These are phyloP conservation scores for Paradoxurus hermaphroditus DNA, from an alignment of 2,113 vertebrate genomes.

Conservation along the genomic window DNA sequence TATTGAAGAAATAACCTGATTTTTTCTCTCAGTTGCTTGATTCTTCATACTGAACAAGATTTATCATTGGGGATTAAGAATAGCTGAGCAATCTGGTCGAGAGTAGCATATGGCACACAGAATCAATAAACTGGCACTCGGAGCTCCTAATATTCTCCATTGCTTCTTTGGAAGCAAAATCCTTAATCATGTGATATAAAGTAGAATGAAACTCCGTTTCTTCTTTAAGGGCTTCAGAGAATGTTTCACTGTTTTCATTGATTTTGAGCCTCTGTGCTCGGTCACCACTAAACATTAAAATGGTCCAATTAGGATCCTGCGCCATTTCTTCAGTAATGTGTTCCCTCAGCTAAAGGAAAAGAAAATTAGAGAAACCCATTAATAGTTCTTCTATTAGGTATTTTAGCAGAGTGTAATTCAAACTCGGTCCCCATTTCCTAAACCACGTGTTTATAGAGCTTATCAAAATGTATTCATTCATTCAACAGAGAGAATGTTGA, in stretches of 20 bases:
- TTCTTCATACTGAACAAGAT: not conserved
- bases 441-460: not conserved
- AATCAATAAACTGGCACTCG: slow-evolving; percentile 79
- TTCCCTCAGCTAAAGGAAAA: slow-evolving; percentile 84
- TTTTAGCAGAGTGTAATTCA: not conserved
- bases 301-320: slow-evolving; percentile 75
- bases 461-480: not conserved
- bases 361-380: not conserved
- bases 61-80: slow-evolving; percentile 71
- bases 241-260: slow-evolving; percentile 81
- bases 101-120: slow-evolving; percentile 86
- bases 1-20: slow-evolving; percentile 27
- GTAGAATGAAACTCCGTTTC: slow-evolving; percentile 91
- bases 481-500: not conserved
- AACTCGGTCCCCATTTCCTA: not conserved
- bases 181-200: slow-evolving; percentile 90
- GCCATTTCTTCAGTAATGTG: slow-evolving; percentile 50
- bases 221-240: slow-evolving; percentile 84
- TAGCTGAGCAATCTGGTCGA: slow-evolving; percentile 86
- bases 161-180: slow-evolving; percentile 80
- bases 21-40: not conserved
- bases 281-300: slow-evolving; percentile 86
- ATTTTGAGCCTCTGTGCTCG: slow-evolving; percentile 86
- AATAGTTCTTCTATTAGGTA: not conserved
- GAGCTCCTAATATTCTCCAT: slow-evolving; percentile 62